Percentiles rank a stretch among this genome's conserved stretches.
phyloP scores from a whole-genome alignment of 2,797 vertebrate genomes.

The Acridotheres tristis region DNA sequence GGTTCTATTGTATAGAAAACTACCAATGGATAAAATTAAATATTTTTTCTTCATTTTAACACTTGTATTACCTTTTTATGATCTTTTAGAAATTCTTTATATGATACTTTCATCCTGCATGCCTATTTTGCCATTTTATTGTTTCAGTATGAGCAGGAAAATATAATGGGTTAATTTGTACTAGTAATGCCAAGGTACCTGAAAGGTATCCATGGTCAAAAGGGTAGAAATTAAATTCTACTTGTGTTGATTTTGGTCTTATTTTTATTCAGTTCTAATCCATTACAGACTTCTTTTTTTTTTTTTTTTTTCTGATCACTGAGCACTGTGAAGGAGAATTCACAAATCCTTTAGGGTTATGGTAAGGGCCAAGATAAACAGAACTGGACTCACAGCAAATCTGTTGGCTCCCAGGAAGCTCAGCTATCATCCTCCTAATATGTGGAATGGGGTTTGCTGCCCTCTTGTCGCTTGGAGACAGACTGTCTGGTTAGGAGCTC shows the following conservation, averaged over 20 bases:
- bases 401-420: not conserved
- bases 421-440: not conserved
- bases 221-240: not conserved
- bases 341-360: not conserved
- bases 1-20: not conserved
- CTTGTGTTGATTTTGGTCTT: not conserved
- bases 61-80: not conserved
- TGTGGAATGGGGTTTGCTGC: not conserved
- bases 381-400: not conserved
- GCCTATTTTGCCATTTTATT: not conserved
- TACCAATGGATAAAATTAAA: not conserved
- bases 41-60: not conserved
- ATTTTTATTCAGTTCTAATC: constrained; percentile 1
- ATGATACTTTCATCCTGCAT: not conserved
- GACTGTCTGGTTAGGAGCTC: not conserved
- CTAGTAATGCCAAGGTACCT: not conserved
- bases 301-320: not conserved
- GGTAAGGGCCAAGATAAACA: not conserved
- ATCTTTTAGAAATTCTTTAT: not conserved
- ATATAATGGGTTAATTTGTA: not conserved
- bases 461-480: not conserved
- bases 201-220: not conserved
- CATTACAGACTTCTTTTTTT: not conserved
- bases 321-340: not conserved
- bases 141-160: not conserved